Percentiles rank a stretch among this genome's conserved stretches.
These are phyloP conservation scores for Leptinotarsa tumamoca DNA, from an alignment of 2,888 invertebrate species.

Conservation along the genomic window DNA sequence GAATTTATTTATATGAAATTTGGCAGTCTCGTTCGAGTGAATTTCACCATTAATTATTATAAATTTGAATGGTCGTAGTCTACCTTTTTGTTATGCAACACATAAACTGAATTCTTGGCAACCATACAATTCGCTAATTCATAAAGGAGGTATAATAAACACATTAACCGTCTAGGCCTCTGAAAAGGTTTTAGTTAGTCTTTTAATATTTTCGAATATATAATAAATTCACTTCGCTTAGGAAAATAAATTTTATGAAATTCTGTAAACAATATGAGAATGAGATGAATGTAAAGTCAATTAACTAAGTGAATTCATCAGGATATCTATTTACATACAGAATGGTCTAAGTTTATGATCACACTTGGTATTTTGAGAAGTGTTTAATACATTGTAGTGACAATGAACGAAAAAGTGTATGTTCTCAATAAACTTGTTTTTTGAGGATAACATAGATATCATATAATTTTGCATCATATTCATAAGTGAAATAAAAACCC, in stretches of 20 bases:
- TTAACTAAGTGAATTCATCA: background rate
- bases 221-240: background rate
- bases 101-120: slow-evolving; percentile 45
- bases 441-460: too few species aligned
- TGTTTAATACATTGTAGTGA: too few species aligned
- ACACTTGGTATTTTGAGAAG: too few species aligned
- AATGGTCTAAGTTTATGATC: background rate
- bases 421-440: too few species aligned
- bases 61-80: slow-evolving; percentile 15
- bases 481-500: too few species aligned
- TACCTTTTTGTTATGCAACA: slow-evolving; percentile 24
- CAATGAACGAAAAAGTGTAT: too few species aligned
- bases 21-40: background rate
- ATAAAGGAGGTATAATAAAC: slow-evolving; percentile 37
- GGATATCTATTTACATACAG: background rate
- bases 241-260: slow-evolving; percentile 7
- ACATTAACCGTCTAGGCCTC: slow-evolving; percentile 9
- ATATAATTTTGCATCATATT: too few species aligned
- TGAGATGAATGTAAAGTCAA: background rate
- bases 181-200: background rate
- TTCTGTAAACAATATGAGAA: background rate
- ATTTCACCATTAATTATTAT: slow-evolving; percentile 1
- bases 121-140: slow-evolving; percentile 38
- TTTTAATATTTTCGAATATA: slow-evolving; percentile 7
- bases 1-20: slow-evolving; percentile 6